Evolutionary conservation across 1,140 invertebrate genomes (phyloP).

Genomic region (Archivesica marissinica): DNA sequence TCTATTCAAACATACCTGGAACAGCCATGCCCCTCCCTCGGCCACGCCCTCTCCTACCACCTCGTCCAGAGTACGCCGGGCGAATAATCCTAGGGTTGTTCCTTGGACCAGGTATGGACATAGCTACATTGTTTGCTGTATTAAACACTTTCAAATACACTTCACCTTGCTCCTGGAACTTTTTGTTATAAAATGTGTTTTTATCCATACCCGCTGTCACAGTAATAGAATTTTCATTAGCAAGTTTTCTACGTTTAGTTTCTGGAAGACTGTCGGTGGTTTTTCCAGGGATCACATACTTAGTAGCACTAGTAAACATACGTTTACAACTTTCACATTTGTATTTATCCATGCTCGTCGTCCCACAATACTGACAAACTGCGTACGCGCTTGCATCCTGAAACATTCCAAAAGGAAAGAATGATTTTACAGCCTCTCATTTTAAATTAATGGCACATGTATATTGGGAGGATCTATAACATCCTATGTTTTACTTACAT

Average conservation of each 20-base stretch:
- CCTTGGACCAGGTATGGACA: neutral
- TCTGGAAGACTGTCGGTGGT: conserved; percentile 25
- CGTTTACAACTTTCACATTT: conserved; percentile 63
- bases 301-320: conserved; percentile 52
- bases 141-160: conserved; percentile 52
- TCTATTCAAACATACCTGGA: conserved; percentile 42
- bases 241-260: conserved; percentile 54
- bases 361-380: conserved; percentile 60
- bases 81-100: conserved; percentile 1
- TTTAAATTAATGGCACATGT: no score
- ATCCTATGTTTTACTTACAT: no score
- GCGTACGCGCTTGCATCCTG: conserved; percentile 52
- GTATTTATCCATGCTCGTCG: conserved; percentile 28
- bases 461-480: no score
- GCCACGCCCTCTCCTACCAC: conserved; percentile 33
- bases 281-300: conserved; percentile 16
- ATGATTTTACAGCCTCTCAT: no score
- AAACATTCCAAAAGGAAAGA: no score
- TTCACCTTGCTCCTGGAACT: conserved; percentile 36
- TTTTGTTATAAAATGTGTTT: conserved; percentile 46
- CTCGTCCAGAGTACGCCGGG: neutral
- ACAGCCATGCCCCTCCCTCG: conserved; percentile 29
- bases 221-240: neutral
- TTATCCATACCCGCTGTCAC: conserved; percentile 3
- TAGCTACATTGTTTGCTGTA: neutral